Base-by-base conservation (phyloP, 2,113 vertebrate species). In the Aegotheles bennettii region DNA sequence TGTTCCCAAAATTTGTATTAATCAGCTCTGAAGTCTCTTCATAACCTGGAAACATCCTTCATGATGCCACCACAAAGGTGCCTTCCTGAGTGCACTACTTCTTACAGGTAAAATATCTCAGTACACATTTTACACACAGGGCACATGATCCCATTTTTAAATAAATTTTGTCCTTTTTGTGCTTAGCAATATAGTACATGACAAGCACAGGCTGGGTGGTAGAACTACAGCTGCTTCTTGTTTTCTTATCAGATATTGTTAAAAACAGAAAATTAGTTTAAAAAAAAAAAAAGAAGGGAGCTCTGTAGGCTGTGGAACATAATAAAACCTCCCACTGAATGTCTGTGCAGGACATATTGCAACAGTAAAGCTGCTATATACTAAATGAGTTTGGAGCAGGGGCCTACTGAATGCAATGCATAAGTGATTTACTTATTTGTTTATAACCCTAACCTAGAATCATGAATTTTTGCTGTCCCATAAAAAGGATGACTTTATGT, bases 311-410 rank as follows among this genome's bases (percentile, higher is more conserved):
- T 86, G 51, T 91, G 67, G 90, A 91, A 90, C 84, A 48, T 96
- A 95, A 69, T 67, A 74, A 95, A 94, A 95, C 94, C 70, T 89
- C 87, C 90, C 71, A 86, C 67, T 91, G 95, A 97, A 97, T 95
- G 89, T 94, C 90, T 93, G 80, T 4, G 1, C 79, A 54, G 83
- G 71, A 94, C 87, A 61, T 54, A 91, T 25, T 1, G 68, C 74
- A 84, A 45, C 63, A 93, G 63, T 69, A 95, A 94, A 90, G 47
- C 83, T 79, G 84, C 92, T 95, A 81, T 28, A 68, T 81, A 20
- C 82, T 60, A 89, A 74, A 67, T 47, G 68, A 80, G 68, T 67
- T 88, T 11, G 24, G 50, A 89, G 83, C 40, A 53, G 54, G 11
- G 79, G 60, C 64, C 90, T 92, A 7, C 50, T 65, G 76, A 87